Percentiles rank a stretch among this genome's conserved stretches.
phyloP scores from a whole-genome alignment of 2,888 invertebrate genomes.

The Hoplodrina ambigua region DNA sequence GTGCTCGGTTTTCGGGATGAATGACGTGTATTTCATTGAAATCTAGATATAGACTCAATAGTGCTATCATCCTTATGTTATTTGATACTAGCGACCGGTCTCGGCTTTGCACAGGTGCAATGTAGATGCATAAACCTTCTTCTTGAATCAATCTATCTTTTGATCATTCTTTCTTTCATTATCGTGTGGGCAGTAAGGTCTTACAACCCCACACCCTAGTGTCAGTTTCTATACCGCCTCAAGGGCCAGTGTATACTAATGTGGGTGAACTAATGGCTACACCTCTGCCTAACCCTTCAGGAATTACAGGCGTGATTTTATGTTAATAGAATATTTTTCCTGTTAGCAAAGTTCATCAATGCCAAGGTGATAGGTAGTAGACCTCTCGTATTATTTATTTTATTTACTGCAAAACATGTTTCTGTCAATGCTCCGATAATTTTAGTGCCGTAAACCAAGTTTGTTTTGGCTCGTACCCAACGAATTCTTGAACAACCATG shows the following conservation, averaged over 20 bases:
- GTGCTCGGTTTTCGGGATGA: background rate
- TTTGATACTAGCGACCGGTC: too few relatives aligned
- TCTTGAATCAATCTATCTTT: too few relatives aligned
- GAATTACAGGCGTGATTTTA: too few relatives aligned
- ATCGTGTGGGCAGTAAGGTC: too few relatives aligned
- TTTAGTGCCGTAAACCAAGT: constrained; percentile 20
- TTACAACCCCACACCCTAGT: too few relatives aligned
- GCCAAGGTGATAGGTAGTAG: background rate
- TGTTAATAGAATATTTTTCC: background rate
- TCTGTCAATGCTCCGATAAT: constrained; percentile 37
- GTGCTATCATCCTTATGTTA: background rate
- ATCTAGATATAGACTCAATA: background rate
- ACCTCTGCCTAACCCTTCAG: too few relatives aligned
- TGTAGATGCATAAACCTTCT: too few relatives aligned
- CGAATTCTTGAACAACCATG: constrained; percentile 37
- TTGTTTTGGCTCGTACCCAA: constrained; percentile 57
- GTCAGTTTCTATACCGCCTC: too few relatives aligned
- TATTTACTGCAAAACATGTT: constrained; percentile 27
- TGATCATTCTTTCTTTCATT: too few relatives aligned
- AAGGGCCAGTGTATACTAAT: too few relatives aligned
- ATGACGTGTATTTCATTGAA: background rate
- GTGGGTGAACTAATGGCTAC: too few relatives aligned
- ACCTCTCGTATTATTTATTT: constrained; percentile 6
- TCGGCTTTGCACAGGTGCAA: too few relatives aligned
- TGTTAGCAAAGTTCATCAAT: constrained; percentile 2